Evolutionary conservation across 2,797 vertebrate genomes (phyloP).

Genomic region (Fratercula arctica): DNA sequence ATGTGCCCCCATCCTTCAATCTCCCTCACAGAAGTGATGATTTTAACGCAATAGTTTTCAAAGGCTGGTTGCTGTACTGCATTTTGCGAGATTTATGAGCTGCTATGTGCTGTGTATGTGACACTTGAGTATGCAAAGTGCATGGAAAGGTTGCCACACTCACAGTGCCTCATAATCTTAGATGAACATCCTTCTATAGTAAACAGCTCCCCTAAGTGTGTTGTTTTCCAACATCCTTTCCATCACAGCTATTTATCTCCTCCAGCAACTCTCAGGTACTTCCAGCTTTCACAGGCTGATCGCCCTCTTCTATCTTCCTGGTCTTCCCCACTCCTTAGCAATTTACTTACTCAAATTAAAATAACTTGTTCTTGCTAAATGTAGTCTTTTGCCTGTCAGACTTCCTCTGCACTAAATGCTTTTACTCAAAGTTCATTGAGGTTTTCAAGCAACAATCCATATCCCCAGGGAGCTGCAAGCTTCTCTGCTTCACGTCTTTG

Average conservation of each 20-base stretch:
- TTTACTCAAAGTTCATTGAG: not conserved
- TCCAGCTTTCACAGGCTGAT: not conserved
- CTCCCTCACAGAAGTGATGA: not conserved
- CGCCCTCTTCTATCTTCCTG: not conserved
- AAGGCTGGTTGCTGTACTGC: not conserved
- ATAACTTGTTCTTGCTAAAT: not conserved
- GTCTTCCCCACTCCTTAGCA: not conserved
- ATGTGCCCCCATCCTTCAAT: not conserved
- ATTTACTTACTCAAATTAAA: conserved; percentile 3
- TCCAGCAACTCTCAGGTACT: not conserved
- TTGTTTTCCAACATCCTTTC: not conserved
- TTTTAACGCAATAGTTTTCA: not conserved
- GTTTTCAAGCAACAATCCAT: not conserved
- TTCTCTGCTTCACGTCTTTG: not conserved
- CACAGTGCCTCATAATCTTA: not conserved
- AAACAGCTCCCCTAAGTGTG: not conserved
- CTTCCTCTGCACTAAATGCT: not conserved
- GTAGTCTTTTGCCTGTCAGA: not conserved
- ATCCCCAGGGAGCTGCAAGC: not conserved
- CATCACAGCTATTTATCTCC: not conserved
- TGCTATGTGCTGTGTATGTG: not conserved
- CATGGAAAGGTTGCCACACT: not conserved
- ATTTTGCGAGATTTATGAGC: not conserved
- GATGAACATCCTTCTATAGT: not conserved
- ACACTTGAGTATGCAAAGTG: not conserved